Evolutionary conservation across 1,140 invertebrate genomes (phyloP).

Genomic region (Drosophila kurseongensis): DNA sequence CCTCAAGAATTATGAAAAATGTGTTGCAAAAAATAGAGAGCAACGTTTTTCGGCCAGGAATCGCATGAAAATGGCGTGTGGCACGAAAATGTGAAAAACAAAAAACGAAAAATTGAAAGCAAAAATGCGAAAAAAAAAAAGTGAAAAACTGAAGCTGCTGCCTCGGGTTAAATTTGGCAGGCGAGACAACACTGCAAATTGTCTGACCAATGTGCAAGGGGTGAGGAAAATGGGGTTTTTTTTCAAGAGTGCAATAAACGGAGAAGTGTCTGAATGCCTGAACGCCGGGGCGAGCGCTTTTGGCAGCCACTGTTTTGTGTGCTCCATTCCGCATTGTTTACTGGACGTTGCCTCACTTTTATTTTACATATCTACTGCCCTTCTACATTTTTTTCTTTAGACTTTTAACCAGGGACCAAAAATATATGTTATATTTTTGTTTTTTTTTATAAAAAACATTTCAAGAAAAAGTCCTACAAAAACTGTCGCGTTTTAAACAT

Average conservation of each 20-base stretch:
- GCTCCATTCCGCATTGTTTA: conserved; percentile 63
- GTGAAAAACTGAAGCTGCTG: conserved; percentile 53
- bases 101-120: conserved; percentile 38
- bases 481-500: not conserved
- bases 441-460: too few species aligned
- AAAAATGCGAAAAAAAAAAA: conserved; percentile 40
- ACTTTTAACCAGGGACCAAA: not conserved
- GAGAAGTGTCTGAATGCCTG: conserved; percentile 64
- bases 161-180: conserved; percentile 77
- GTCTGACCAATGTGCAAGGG: conserved; percentile 61
- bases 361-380: conserved; percentile 8
- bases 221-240: not conserved
- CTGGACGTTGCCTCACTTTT: conserved; percentile 31
- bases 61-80: conserved; percentile 72
- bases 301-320: conserved; percentile 58
- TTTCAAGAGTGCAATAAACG: conserved; percentile 73
- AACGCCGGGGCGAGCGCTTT: conserved; percentile 43
- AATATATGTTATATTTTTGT: too few species aligned
- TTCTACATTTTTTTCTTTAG: conserved; percentile 7
- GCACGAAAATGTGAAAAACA: conserved; percentile 75
- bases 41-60: conserved; percentile 31
- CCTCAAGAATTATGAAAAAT: conserved; percentile 83
- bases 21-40: conserved; percentile 53
- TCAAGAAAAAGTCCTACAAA: too few species aligned
- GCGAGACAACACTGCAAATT: conserved; percentile 78